Evolutionary conservation across 2,888 invertebrate species (phyloP), one percentile per base, ranked within the genome.

Genomic region (Drosophila atripex): DNA sequence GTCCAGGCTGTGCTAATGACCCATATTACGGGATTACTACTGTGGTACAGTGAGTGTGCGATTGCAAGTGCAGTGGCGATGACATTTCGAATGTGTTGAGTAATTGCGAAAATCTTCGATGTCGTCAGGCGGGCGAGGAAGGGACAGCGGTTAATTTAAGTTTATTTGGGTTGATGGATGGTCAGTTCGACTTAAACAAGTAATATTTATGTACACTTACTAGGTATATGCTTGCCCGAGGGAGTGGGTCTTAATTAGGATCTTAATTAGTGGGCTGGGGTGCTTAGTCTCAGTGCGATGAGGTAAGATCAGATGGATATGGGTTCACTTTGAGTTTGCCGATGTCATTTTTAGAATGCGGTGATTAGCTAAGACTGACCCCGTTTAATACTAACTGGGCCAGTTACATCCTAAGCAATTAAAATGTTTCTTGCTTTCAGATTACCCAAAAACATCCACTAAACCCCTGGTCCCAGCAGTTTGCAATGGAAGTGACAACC

Each of bases 1-100:
- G 28, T 28, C 28, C 28, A 28, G 28, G 28, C 47, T 45, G 16
- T 12, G 54, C 72, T 79, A 86, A 82, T 88, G 88, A 88, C 77
- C 80, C 88, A 88, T 68, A 68, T 85, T 68, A 88, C 60, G 76
- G 49, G 57, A 56, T 52, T 69, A 57, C 50, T 58, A 23, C 63
- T 52, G 52, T 18, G n/a, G 35, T 28, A 32, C 49, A 28, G 28
- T 9, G 14, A 12, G 18, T 28, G 38, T 41, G 66, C 52, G 41
- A 45, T 49, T 66, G 73, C 57, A 60, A 56, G 51, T 61, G 76
- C 68, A 35, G 66, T 68, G 65, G 55, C 68, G 49, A 60, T 76
- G 57, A 52, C 63, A 49, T 55, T 43, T 50, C 43, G 54, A 56
- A 56, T 70, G 18, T 45, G 55, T 61, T 73, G 57, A 78, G 70